Evolutionary conservation across 2,797 vertebrate genomes (phyloP), one percentile per base, ranked within the genome.

Genomic region (Crax fasciolata): DNA sequence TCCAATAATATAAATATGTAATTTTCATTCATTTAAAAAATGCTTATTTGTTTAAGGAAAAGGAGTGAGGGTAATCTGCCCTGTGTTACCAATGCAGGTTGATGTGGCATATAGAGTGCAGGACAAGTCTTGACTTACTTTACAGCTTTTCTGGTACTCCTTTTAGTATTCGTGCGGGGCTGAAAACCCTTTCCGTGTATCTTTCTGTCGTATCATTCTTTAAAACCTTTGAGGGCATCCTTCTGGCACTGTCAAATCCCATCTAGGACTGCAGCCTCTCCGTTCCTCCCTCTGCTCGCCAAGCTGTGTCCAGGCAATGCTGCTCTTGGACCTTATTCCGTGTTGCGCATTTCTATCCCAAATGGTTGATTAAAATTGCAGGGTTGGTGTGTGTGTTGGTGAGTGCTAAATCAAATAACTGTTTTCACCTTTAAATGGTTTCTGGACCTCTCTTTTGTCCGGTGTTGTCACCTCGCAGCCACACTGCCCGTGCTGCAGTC

Each of bases 81-180:
- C 66, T 28, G 8, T 32, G 23, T 27, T 59, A 57, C 30, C n/a
- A 63, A 0, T 27, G 48, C 11, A 48, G 12, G 11, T 0, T 72
- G 49, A 10, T 18, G 12, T 8, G 15, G 39, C 6, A 39, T 11
- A 9, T 3, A 28, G 66, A 72, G 0, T 2, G 1, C 27, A 38
- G 62, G 54, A 39, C 4, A 35, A 58, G 19, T 46, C 28, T 58
- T 44, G 49, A 44, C 18, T 38, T 65, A n/a, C 30, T 65, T n/a
- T 48, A 24, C 7, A 68, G 1, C 7, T 62, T 79, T 70, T 70
- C 51, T 62, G 19, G 2, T 54, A 81, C 49, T 84, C 20, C 38
- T 89, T 55, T 54, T 27, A 52, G 7, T n/a, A 84, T 82, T 79
- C 51, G n/a, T 12, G 75, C 72, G 24, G 21, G 72, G 38, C 16